Conservation (phyloP, 2,113 vertebrate species). For the Microcebus ravelobensis region DNA sequence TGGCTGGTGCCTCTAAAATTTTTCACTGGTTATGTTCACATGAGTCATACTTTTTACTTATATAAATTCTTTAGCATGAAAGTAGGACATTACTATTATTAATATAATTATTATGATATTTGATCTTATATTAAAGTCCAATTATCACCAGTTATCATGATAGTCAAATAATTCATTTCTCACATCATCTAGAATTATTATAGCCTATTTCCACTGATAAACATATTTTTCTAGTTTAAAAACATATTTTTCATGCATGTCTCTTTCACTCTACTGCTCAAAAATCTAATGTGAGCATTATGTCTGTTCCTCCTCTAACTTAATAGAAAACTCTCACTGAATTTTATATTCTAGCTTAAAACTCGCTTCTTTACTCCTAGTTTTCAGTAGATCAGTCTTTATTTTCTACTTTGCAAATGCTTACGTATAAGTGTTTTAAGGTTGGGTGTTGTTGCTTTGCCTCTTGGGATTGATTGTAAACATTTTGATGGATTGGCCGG, state of each 20-base stretch:
- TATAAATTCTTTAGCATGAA: neutral
- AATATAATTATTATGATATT: neutral
- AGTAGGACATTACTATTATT: neutral
- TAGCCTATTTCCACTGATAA: neutral
- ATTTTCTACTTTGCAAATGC: neutral
- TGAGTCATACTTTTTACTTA: neutral
- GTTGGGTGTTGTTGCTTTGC: neutral
- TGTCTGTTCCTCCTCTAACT: neutral
- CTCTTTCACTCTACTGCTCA: neutral
- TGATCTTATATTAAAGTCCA: neutral
- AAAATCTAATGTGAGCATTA: neutral
- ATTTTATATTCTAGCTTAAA: conserved; percentile 9
- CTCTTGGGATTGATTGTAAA: neutral
- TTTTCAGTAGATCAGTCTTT: neutral
- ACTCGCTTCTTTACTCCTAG: neutral
- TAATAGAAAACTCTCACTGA: neutral
- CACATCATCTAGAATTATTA: neutral
- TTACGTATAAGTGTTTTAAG: neutral
- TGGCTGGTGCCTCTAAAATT: neutral
- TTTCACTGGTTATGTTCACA: neutral
- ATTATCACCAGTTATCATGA: neutral
- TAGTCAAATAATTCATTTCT: neutral
- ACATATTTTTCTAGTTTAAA: neutral
- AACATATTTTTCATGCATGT: neutral
- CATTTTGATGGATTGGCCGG: neutral